Evolutionary conservation across 1,140 invertebrate species (phyloP).

Genomic region (Zaprionus vittiger): DNA sequence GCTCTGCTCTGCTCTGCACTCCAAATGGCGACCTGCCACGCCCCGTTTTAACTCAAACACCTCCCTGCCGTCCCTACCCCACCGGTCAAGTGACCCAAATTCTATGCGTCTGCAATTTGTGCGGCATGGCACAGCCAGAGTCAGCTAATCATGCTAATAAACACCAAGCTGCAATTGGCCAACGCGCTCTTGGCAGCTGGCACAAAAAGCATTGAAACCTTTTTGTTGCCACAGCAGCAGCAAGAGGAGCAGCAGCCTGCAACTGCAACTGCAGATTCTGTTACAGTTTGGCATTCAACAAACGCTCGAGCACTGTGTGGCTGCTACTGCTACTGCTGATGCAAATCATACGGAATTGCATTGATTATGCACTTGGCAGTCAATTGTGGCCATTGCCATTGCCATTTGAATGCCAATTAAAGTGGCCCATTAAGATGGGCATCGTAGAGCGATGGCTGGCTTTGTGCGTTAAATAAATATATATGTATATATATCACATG

Average conservation of each 20-base stretch:
- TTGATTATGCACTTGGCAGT: slow-evolving; percentile 79
- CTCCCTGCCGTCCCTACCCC: background rate
- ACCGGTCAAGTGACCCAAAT: slow-evolving; percentile 33
- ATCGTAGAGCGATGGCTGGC: background rate
- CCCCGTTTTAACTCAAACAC: background rate
- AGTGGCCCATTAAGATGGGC: slow-evolving; percentile 54
- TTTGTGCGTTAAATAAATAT: slow-evolving; percentile 4
- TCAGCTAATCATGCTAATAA: slow-evolving; percentile 79
- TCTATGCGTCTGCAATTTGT: slow-evolving; percentile 47
- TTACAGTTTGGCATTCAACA: slow-evolving; percentile 53
- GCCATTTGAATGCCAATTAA: slow-evolving; percentile 57
- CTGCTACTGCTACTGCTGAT: slow-evolving; percentile 4
- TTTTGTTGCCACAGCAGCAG: background rate
- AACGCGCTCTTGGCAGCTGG: slow-evolving; percentile 29
- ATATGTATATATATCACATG: background rate
- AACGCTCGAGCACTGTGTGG: background rate
- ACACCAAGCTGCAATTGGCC: slow-evolving; percentile 68
- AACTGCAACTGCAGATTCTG: background rate
- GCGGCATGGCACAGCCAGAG: slow-evolving; percentile 31
- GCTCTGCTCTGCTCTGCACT: slow-evolving; percentile 39
- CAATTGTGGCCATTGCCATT: slow-evolving; percentile 64
- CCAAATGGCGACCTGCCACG: slow-evolving; percentile 24
- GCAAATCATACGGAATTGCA: slow-evolving; percentile 75
- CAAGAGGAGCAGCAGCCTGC: background rate
- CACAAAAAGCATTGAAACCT: slow-evolving; percentile 61